Percentiles rank a stretch among this genome's conserved stretches.
phyloP scores from a whole-genome alignment of 2,113 vertebrate species.

The Prunella himalayana region DNA sequence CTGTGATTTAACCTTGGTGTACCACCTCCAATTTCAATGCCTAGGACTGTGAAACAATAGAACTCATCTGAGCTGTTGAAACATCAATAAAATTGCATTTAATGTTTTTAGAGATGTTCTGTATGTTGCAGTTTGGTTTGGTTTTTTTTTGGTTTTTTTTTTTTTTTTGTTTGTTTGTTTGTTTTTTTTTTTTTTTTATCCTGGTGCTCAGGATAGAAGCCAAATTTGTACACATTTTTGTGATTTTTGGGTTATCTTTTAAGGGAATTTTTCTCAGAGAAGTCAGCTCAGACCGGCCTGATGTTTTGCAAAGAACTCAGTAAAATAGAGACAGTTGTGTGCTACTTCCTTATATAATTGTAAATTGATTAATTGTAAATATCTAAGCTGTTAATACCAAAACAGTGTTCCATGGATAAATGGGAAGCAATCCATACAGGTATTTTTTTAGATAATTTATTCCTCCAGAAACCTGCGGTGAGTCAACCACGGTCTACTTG shows the following conservation, averaged over 20 bases:
- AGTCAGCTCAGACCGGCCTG: neutral
- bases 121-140: neutral
- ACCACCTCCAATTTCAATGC: slow-evolving; percentile 54
- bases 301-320: neutral
- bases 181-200: neutral
- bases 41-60: slow-evolving; percentile 37
- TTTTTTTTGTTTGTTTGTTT: too few relatives aligned
- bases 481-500: neutral
- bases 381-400: slow-evolving; percentile 4
- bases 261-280: neutral
- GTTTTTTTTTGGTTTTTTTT: too few relatives aligned
- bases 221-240: neutral
- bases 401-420: neutral
- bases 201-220: neutral
- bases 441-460: neutral
- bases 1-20: slow-evolving; percentile 59
- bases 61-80: slow-evolving; percentile 18
- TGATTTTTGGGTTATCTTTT: neutral
- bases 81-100: neutral
- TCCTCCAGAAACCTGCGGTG: neutral
- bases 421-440: neutral
- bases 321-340: neutral
- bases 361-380: slow-evolving; percentile 45
- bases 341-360: neutral
- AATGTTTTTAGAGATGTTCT: neutral